Conservation (phyloP, 2,113 vertebrate genomes). For the Romanogobio albipinnatus region DNA sequence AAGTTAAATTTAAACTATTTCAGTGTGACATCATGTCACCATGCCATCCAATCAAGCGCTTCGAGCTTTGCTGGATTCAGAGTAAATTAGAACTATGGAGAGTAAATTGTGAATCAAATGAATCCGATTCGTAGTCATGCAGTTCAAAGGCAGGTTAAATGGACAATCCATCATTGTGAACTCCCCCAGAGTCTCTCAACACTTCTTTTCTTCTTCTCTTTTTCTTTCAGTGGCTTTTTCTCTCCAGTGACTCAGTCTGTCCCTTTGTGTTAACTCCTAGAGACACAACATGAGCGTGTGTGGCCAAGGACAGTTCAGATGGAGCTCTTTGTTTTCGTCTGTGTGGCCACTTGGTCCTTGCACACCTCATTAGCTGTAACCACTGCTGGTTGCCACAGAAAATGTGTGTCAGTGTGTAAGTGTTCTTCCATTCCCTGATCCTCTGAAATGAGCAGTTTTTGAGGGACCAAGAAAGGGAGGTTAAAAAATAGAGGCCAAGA, state of each 20-base stretch:
- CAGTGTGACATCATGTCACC: background rate
- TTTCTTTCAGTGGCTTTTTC: constrained; percentile 15
- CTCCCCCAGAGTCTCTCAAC: constrained; percentile 29
- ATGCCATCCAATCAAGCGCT: background rate
- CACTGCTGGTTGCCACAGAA: constrained; percentile 32
- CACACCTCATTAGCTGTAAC: constrained; percentile 51
- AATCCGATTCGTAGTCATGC: constrained; percentile 19
- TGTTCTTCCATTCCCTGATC: constrained; percentile 29
- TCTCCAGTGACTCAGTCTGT: constrained; percentile 35
- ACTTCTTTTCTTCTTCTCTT: constrained; percentile 21
- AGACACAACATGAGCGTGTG: constrained; percentile 38
- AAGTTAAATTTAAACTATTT: background rate
- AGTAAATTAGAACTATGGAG: background rate
- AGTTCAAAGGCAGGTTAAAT: constrained; percentile 39
- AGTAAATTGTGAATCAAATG: constrained; percentile 22
- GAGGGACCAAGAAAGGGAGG: background rate
- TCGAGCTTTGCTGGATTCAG: background rate
- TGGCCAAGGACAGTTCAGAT: constrained; percentile 44
- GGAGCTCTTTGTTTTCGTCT: constrained; percentile 42
- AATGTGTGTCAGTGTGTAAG: constrained; percentile 37
- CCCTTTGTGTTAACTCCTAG: constrained; percentile 35
- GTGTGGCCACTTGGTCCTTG: constrained; percentile 49
- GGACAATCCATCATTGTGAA: constrained; percentile 41
- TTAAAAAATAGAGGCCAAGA: constrained; percentile 1
- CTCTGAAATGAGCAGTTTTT: constrained; percentile 28